Evolutionary conservation across 2,113 vertebrate species (phyloP).

Genomic region (Apteryx mantelli): DNA sequence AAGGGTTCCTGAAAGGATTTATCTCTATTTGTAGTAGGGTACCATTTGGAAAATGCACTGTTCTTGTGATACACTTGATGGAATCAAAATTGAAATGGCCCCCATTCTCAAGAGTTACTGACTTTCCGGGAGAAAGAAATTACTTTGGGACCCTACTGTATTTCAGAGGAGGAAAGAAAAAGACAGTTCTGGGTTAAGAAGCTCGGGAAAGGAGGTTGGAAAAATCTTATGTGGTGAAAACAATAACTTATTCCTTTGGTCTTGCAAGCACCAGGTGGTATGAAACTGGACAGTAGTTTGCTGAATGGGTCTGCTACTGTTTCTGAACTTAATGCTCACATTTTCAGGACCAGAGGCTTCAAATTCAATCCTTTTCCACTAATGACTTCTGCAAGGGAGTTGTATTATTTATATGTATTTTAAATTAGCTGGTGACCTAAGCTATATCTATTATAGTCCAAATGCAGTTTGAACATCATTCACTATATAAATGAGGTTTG

Average conservation of each 20-base stretch:
- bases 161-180: neutral
- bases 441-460: constrained; percentile 12
- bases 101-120: neutral
- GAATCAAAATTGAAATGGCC: neutral
- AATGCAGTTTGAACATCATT: constrained; percentile 43
- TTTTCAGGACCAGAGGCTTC: neutral
- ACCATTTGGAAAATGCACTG: neutral
- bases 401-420: constrained; percentile 15
- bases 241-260: neutral
- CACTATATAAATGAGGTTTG: constrained; percentile 50
- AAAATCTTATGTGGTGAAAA: neutral
- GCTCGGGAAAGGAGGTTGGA: neutral
- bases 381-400: neutral
- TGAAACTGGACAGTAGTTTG: neutral
- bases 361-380: neutral
- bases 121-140: neutral
- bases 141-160: neutral
- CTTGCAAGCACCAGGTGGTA: neutral
- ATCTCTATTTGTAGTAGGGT: neutral
- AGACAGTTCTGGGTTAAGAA: neutral
- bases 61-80: neutral
- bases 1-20: neutral
- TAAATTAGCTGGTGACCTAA: constrained; percentile 44
- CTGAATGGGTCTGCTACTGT: neutral
- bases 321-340: neutral